Base-by-base conservation (phyloP, 2,113 vertebrate species). In the Cricetomys ansorgei region DNA sequence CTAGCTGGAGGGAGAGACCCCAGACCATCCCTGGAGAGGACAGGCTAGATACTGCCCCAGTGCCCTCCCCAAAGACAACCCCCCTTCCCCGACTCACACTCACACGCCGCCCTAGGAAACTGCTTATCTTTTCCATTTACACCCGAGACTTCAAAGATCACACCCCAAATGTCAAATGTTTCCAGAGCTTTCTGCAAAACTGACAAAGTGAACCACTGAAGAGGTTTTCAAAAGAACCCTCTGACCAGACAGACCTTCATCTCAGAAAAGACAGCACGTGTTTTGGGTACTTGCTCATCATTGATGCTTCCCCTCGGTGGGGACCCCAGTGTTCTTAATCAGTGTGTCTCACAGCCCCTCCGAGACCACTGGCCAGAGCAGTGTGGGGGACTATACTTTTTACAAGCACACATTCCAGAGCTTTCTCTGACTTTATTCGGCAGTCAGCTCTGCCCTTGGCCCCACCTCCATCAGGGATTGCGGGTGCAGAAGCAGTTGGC, bases 151-250 rank as follows among this genome's bases (percentile, higher is more conserved):
- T 77, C 21, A 69, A 65, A 94, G 95, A 72, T 92, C 84, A 89
- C 69, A 91, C 15, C 45, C 48, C 43, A 87, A 55, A 89, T 50
- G 31, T 89, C 43, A 87, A 55, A 89, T 50, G 31, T 89, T 89
- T 48, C 90, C 73, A 69, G 55, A 79, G 77, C 72, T 37, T 62
- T 34, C 73, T 93, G 69, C 83, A 81, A 95, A 81, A 94, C 4
- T 57, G 67, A 89, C 83, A 91, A 5, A 72, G 43, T 7, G 34
- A 90, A 80, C 31, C 1, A 40, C 23, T 4, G 21, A 73, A 67
- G 79, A 93, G 50, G 5, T 37, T 79, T 92, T 53, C 76, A 12
- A 85, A 79, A 45, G 50, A 72, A 40, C 55, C 73, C 62, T 90
- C 88, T 62, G 27, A 43, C 45, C 86, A 59, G 7, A 40, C 0